Evolutionary conservation across 2,888 invertebrate species (phyloP).

Genomic region (Elaeidobius kamerunicus): DNA sequence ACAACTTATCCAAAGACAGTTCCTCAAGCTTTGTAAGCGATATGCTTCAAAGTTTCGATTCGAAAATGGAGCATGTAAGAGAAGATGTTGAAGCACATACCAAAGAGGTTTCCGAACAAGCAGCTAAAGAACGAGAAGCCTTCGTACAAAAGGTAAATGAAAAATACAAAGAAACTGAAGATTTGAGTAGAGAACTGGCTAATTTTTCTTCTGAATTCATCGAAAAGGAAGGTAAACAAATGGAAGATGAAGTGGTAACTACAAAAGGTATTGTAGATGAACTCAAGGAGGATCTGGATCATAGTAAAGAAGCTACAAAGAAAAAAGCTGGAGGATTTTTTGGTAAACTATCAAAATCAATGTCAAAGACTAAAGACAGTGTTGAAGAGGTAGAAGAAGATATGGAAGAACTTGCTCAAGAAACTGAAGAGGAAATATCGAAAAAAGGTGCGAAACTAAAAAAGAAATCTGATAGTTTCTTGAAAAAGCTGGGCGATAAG

Average conservation of each 20-base stretch:
- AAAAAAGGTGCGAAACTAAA: constrained; percentile 6
- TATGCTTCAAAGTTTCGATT: constrained; percentile 36
- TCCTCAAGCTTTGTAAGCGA: constrained; percentile 34
- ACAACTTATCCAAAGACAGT: constrained; percentile 20
- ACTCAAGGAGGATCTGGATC: constrained; percentile 11
- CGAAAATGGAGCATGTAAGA: constrained; percentile 34
- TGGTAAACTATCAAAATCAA: constrained; percentile 5
- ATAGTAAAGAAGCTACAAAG: constrained; percentile 4
- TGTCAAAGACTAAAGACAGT: too few species aligned
- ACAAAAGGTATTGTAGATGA: not conserved
- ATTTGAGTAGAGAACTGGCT: constrained; percentile 34
- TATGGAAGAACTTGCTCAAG: too few species aligned
- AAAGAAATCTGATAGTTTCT: constrained; percentile 31
- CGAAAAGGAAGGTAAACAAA: constrained; percentile 23
- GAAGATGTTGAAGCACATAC: constrained; percentile 24
- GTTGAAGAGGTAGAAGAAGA: too few species aligned
- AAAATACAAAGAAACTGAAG: constrained; percentile 34
- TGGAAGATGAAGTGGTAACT: constrained; percentile 15
- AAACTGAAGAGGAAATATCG: too few species aligned
- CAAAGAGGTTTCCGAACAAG: constrained; percentile 6
- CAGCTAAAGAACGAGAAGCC: constrained; percentile 26
- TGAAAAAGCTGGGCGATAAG: constrained; percentile 31
- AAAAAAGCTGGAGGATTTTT: constrained; percentile 17
- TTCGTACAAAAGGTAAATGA: constrained; percentile 40
- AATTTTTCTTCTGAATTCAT: constrained; percentile 20